These are phyloP conservation scores for Motacilla tschutschensis DNA, from an alignment of 2,113 vertebrate genomes.

Conservation along the genomic window DNA sequence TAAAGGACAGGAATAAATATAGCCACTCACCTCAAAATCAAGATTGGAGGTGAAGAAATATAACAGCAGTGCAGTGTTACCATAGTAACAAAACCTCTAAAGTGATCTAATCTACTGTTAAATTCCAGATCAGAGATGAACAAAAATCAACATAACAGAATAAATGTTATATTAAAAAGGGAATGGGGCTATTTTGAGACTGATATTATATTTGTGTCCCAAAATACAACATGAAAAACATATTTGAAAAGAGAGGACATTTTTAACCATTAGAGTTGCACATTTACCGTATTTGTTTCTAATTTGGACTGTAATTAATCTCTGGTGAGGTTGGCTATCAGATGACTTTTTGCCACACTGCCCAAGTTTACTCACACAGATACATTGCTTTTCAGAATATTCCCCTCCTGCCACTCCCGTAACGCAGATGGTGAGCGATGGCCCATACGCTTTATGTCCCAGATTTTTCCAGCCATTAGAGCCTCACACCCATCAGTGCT, in stretches of 20 bases:
- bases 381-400: background rate
- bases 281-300: background rate
- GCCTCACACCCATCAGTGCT: background rate
- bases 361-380: background rate
- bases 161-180: slow-evolving; percentile 38
- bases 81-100: slow-evolving; percentile 72
- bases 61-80: slow-evolving; percentile 53
- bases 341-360: background rate
- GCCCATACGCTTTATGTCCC: background rate
- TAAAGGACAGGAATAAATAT: slow-evolving; percentile 63
- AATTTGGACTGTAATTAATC: slow-evolving; percentile 12
- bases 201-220: slow-evolving; percentile 11
- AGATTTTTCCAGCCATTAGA: slow-evolving; percentile 1
- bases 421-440: background rate
- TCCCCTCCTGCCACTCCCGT: background rate
- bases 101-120: slow-evolving; percentile 73
- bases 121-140: slow-evolving; percentile 66
- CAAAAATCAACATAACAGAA: slow-evolving; percentile 66
- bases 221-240: background rate
- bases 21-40: slow-evolving; percentile 60
- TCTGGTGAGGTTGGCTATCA: background rate
- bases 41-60: slow-evolving; percentile 65
- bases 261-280: background rate
- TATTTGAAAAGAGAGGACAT: background rate
- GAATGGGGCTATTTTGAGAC: slow-evolving; percentile 27